Evolutionary conservation across 2,888 invertebrate species (phyloP).

Genomic region (Lasioglossum morio): DNA sequence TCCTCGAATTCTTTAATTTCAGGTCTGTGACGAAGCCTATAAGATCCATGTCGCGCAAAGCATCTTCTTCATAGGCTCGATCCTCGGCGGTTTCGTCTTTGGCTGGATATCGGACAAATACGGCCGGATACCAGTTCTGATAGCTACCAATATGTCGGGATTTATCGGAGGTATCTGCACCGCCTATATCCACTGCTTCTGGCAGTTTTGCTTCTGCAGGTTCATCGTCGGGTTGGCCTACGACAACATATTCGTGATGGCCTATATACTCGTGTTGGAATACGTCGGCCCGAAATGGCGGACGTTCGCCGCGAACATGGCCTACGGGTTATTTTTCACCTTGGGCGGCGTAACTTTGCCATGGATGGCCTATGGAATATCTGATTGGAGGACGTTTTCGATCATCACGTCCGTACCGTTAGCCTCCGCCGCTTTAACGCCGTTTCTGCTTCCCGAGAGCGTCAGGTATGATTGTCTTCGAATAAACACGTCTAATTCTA

Average conservation of each 20-base stretch:
- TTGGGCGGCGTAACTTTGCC: conserved; percentile 85
- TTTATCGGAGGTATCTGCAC: conserved; percentile 67
- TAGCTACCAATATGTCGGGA: conserved; percentile 31
- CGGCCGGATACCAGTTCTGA: conserved; percentile 44
- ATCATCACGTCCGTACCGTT: conserved; percentile 35
- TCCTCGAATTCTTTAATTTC: background rate
- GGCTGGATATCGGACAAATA: conserved; percentile 57
- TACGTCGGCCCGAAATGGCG: conserved; percentile 86
- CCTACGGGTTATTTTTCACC: conserved; percentile 86
- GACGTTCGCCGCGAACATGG: conserved; percentile 86
- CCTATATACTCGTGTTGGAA: conserved; percentile 84
- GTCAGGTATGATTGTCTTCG: conserved; percentile 36
- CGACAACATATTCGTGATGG: conserved; percentile 68
- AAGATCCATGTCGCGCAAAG: conserved; percentile 71
- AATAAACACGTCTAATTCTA: background rate
- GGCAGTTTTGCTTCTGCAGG: conserved; percentile 70
- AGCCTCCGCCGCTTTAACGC: background rate
- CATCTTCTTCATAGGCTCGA: conserved; percentile 74
- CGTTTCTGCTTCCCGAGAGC: conserved; percentile 46
- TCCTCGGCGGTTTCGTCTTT: conserved; percentile 73
- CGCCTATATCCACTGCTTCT: conserved; percentile 58
- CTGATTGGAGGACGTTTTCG: conserved; percentile 40
- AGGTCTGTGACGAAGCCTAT: conserved; percentile 75
- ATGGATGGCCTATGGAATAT: conserved; percentile 84
- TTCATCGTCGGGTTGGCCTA: conserved; percentile 72